phyloP scores from a whole-genome alignment of 2,797 vertebrate genomes.

The Myotis daubentonii region DNA sequence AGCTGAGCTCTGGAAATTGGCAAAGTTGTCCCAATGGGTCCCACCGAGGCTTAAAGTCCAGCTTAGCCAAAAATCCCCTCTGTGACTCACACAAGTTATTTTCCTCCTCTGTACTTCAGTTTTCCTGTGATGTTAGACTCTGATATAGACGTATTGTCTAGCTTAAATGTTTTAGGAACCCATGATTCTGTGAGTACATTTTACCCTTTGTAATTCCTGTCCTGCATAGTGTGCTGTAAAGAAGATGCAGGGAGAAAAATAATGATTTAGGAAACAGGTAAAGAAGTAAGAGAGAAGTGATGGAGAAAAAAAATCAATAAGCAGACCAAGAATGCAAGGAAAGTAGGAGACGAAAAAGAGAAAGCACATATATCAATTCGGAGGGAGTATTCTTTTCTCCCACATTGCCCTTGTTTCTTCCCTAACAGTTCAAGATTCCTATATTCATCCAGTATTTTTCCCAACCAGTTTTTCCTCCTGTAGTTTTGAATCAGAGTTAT shows the following conservation, averaged over 20 bases:
- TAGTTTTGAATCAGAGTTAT: neutral
- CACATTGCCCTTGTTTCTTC: neutral
- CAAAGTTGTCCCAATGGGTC: neutral
- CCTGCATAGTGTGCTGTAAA: neutral
- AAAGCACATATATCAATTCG: neutral
- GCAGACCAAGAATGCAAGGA: neutral
- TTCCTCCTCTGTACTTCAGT: neutral
- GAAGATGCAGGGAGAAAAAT: neutral
- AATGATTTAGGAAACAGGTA: neutral
- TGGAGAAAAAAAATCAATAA: neutral
- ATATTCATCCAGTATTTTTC: neutral
- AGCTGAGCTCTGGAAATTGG: conserved; percentile 14
- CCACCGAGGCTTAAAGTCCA: neutral
- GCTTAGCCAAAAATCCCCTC: neutral
- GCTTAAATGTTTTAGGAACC: conserved; percentile 1
- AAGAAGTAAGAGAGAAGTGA: neutral
- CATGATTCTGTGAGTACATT: neutral
- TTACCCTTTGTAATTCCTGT: neutral
- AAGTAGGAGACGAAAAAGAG: neutral
- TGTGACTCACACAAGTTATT: neutral
- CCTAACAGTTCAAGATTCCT: neutral
- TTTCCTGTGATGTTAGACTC: neutral
- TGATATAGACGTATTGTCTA: neutral
- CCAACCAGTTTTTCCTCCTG: neutral
- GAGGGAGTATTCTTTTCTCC: neutral